phyloP scores from a whole-genome alignment of 1,140 invertebrate genomes.

The Telenomus remus region DNA sequence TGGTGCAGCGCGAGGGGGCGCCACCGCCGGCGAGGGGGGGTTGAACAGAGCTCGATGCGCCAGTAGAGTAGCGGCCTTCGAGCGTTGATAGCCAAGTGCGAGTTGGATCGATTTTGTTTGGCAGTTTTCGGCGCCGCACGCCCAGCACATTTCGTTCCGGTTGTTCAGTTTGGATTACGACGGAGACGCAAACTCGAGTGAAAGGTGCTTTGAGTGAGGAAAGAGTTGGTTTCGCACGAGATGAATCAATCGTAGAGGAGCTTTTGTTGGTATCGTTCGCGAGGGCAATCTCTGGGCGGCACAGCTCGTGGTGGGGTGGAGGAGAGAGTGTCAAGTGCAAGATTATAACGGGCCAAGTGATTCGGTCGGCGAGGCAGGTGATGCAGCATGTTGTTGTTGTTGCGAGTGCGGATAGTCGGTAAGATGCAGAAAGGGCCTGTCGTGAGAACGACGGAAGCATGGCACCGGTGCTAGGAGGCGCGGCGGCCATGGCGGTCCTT shows the following conservation, averaged over 20 bases:
- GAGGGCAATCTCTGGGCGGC: no score
- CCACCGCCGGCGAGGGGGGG: constrained; percentile 63
- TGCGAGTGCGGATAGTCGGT: constrained; percentile 24
- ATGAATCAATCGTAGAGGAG: no score
- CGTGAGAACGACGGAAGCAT: constrained; percentile 56
- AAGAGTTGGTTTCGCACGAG: no score
- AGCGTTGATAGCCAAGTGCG: no score
- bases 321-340: no score
- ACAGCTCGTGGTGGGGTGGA: no score
- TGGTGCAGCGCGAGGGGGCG: constrained; percentile 43
- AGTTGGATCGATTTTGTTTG: constrained; percentile 32
- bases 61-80: constrained; percentile 75
- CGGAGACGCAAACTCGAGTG: no score
- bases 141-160: no score
- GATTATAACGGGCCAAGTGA: constrained; percentile 7
- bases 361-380: neutral
- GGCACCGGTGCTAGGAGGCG: constrained; percentile 74
- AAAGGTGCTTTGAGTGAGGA: no score
- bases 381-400: constrained; percentile 4
- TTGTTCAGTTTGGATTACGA: no score
- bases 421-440: constrained; percentile 48
- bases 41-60: constrained; percentile 61
- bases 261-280: no score
- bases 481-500: constrained; percentile 74
- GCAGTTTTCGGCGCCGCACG: neutral